These are phyloP conservation scores for Schizopygopsis pylzovi DNA, from an alignment of 2,797 vertebrate genomes.

Conservation along the genomic window DNA sequence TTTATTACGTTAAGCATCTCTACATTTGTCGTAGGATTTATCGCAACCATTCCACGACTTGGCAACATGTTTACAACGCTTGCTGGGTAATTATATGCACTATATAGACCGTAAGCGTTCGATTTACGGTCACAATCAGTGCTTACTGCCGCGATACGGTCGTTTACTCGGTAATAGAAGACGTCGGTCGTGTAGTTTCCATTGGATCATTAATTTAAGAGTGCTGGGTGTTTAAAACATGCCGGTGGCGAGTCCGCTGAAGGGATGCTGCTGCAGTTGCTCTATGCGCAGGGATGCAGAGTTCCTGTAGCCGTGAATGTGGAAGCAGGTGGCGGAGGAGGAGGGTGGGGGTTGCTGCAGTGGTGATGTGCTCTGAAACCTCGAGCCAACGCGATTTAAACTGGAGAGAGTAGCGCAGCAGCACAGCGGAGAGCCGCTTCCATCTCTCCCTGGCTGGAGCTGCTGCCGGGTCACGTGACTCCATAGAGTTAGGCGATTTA, in stretches of 20 bases:
- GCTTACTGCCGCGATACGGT: conserved; percentile 17
- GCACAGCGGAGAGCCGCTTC: conserved; percentile 4
- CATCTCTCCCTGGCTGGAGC: background rate
- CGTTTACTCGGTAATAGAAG: background rate
- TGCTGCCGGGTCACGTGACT: conserved; percentile 26
- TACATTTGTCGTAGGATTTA: background rate
- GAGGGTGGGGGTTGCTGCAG: conserved; percentile 83
- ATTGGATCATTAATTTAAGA: background rate
- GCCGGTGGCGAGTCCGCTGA: background rate
- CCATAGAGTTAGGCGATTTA: background rate
- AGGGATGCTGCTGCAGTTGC: conserved; percentile 43
- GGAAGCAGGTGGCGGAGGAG: conserved; percentile 78
- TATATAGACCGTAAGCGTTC: background rate
- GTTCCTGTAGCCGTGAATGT: conserved; percentile 77
- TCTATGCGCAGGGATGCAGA: conserved; percentile 61
- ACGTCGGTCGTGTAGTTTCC: background rate
- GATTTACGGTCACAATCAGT: background rate
- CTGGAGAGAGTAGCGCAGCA: conserved; percentile 58
- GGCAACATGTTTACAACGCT: background rate
- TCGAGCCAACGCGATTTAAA: conserved; percentile 76
- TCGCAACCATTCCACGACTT: background rate
- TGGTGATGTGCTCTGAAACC: conserved; percentile 83
- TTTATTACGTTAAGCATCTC: background rate
- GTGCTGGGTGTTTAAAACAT: conserved; percentile 24
- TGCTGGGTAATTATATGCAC: background rate